Percentiles rank a stretch among this genome's conserved stretches.
phyloP scores from a whole-genome alignment of 1,140 invertebrate genomes.

The Eueides isabella region DNA sequence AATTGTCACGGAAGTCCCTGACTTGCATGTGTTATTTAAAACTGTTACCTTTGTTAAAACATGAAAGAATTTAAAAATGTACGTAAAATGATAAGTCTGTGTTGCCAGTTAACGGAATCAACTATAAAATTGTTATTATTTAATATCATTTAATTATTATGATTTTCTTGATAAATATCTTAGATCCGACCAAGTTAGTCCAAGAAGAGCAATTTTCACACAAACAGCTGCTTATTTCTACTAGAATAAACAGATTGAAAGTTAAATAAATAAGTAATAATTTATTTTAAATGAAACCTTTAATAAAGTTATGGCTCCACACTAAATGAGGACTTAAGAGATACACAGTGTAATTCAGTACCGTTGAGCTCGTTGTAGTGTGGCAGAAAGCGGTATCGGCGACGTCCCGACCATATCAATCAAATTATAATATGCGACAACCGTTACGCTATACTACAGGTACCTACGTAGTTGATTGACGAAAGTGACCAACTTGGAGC shows the following conservation, averaged over 20 bases:
- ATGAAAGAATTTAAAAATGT: conserved; percentile 23
- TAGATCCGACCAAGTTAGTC: neutral
- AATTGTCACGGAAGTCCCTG: conserved; percentile 65
- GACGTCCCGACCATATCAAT: conserved; percentile 76
- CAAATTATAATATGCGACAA: conserved; percentile 73
- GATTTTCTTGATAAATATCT: conserved; percentile 2
- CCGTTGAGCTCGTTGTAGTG: conserved; percentile 75
- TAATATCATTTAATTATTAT: too few species aligned
- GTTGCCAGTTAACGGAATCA: neutral
- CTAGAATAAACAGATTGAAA: neutral
- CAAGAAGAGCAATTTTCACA: neutral
- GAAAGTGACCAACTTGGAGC: conserved; percentile 34
- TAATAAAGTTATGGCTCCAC: conserved; percentile 66
- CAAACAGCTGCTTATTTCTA: neutral
- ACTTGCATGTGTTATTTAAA: conserved; percentile 59
- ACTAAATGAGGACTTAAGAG: conserved; percentile 73
- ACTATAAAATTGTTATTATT: neutral
- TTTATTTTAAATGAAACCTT: conserved; percentile 35
- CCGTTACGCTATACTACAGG: conserved; percentile 39
- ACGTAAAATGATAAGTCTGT: neutral
- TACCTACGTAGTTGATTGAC: neutral
- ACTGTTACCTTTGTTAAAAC: conserved; percentile 33
- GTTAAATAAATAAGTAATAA: neutral
- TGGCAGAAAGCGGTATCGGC: conserved; percentile 72
- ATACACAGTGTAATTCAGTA: conserved; percentile 76